These are phyloP conservation scores for Caenorhabditis afra DNA, from an alignment of 2,888 invertebrate genomes.

Conservation along the genomic window DNA sequence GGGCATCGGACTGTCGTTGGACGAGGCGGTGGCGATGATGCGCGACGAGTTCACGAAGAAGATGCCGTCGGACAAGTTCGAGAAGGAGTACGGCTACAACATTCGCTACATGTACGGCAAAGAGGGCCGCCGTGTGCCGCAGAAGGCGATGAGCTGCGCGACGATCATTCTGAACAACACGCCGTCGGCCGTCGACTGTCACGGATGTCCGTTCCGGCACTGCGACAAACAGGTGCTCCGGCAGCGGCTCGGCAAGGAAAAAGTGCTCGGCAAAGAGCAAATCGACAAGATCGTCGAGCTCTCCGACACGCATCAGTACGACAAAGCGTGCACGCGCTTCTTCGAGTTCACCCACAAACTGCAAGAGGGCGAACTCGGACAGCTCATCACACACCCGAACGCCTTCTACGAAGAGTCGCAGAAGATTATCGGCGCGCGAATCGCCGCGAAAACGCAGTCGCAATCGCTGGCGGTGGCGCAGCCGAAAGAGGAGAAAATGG, in stretches of 20 bases:
- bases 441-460: conserved; percentile 25
- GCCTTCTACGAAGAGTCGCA: conserved; percentile 77
- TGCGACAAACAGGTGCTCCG: conserved; percentile 86
- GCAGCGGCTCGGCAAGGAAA: conserved; percentile 61
- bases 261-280: conserved; percentile 63
- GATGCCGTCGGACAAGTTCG: conserved; percentile 88
- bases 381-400: conserved; percentile 80
- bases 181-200: conserved; percentile 88
- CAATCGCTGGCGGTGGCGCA: not conserved
- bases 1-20: conserved; percentile 92
- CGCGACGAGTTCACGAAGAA: conserved; percentile 90
- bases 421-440: conserved; percentile 48
- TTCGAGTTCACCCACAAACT: conserved; percentile 77
- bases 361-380: conserved; percentile 72
- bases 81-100: conserved; percentile 92
- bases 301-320: conserved; percentile 64
- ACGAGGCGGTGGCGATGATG: conserved; percentile 93
- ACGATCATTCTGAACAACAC: conserved; percentile 87
- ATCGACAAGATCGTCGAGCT: conserved; percentile 67
- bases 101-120: conserved; percentile 95
- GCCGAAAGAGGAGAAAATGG: conserved; percentile 35
- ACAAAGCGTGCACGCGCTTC: conserved; percentile 77
- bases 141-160: conserved; percentile 87
- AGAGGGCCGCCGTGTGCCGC: conserved; percentile 86
- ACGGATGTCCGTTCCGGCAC: conserved; percentile 94